A percentile compares a stretch with the other conserved stretches of the same genome.
Evolutionary conservation across 92 coral and sea anemone genomes (phyloP).

Genomic region (Phenganax marumi): DNA sequence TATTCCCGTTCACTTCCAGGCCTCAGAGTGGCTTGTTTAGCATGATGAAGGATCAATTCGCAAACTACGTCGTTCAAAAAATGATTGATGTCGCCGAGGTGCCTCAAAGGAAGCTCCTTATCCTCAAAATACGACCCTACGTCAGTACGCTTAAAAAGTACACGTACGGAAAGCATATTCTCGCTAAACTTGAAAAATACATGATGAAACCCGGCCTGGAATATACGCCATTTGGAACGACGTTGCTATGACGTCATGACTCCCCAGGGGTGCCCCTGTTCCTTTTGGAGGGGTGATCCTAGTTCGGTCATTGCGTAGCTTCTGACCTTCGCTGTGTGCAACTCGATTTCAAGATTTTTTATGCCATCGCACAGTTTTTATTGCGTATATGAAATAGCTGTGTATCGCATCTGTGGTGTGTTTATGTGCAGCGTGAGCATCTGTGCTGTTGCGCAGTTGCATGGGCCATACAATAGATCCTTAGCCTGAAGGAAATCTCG

Average conservation of each 20-base stretch:
- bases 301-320: slow-evolving; percentile 8
- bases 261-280: slow-evolving; percentile 9
- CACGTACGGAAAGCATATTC: slow-evolving; percentile 97
- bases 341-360: not conserved
- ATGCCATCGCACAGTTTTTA: slow-evolving; percentile 22
- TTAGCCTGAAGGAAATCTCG: too few relatives aligned
- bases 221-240: slow-evolving; percentile 29
- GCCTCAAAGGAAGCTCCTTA: slow-evolving; percentile 84
- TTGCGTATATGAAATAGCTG: not conserved
- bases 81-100: slow-evolving; percentile 99
- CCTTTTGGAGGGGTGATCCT: not conserved
- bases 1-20: not conserved
- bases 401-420: not conserved
- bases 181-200: slow-evolving; percentile 95
- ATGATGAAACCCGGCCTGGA: slow-evolving; percentile 40
- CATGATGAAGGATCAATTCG: slow-evolving; percentile 99
- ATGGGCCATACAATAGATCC: too few relatives aligned
- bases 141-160: slow-evolving; percentile 93
- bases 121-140: slow-evolving; percentile 92
- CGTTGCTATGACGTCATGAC: slow-evolving; percentile 34
- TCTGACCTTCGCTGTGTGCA: slow-evolving; percentile 12
- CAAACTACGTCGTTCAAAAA: slow-evolving; percentile 99
- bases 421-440: too few relatives aligned
- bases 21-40: slow-evolving; percentile 79
- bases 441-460: too few relatives aligned